phyloP scores from a whole-genome alignment of 2,797 vertebrate species.

The Acrocephalus scirpaceus region DNA sequence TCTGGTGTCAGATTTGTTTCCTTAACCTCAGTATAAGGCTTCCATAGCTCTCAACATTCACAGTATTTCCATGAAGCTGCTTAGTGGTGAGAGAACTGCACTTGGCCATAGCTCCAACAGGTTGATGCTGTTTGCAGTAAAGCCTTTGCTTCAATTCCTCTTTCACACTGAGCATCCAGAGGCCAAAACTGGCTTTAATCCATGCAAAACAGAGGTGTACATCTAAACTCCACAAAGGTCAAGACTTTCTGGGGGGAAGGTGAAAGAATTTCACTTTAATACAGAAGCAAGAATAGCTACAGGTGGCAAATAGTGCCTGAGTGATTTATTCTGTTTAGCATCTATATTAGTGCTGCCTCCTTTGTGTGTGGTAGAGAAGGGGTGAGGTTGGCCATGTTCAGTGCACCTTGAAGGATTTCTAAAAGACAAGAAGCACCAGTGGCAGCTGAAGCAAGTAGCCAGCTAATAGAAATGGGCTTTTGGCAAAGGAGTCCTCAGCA shows the following conservation, averaged over 20 bases:
- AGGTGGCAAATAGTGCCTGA: background rate
- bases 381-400: background rate
- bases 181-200: background rate
- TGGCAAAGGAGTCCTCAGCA: background rate
- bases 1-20: conserved; percentile 47
- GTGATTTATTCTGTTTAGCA: background rate
- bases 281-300: background rate
- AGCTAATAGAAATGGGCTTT: background rate
- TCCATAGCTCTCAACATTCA: background rate
- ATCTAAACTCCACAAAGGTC: background rate
- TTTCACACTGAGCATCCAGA: background rate
- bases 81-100: background rate
- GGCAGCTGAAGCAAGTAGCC: background rate
- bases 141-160: background rate
- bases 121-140: background rate
- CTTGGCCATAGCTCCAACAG: background rate
- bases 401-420: background rate
- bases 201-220: background rate
- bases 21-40: conserved; percentile 22
- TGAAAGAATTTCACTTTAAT: background rate
- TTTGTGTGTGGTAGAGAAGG: background rate
- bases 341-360: background rate
- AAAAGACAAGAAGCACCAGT: background rate
- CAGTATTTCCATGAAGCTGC: background rate
- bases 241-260: background rate